phyloP scores from a whole-genome alignment of 2,113 vertebrate genomes.

The Cyanoderma ruficeps region DNA sequence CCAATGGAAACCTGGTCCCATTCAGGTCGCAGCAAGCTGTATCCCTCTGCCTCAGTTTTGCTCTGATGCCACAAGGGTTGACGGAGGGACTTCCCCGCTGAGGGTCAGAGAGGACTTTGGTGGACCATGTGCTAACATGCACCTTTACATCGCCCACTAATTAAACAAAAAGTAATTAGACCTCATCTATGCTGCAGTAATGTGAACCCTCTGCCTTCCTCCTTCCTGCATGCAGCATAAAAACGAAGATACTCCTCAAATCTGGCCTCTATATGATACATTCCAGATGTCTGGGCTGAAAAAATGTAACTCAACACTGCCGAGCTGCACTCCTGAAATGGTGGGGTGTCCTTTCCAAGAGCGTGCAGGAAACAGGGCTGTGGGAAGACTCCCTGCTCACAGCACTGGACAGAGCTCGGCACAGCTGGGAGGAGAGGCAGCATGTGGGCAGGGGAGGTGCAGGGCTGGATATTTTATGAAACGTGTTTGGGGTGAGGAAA shows the following conservation, averaged over 20 bases:
- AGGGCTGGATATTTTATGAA: not conserved
- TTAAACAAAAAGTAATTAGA: not conserved
- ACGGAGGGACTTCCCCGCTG: not conserved
- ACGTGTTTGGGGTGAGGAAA: not conserved
- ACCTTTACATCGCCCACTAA: not conserved
- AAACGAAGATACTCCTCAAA: conserved; percentile 20
- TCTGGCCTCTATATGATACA: not conserved
- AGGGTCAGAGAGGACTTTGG: not conserved
- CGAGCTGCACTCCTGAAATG: not conserved
- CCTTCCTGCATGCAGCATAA: not conserved
- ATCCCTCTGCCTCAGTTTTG: not conserved
- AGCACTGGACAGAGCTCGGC: not conserved
- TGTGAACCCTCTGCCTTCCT: not conserved
- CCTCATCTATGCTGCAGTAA: not conserved
- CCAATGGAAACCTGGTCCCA: not conserved
- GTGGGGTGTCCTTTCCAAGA: not conserved
- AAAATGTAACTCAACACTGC: not conserved
- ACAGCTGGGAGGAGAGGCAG: not conserved
- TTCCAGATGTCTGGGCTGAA: conserved; percentile 42
- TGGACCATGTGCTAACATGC: not conserved
- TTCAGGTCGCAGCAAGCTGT: not conserved
- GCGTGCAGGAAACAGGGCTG: not conserved
- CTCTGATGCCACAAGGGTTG: not conserved
- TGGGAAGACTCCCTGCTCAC: not conserved
- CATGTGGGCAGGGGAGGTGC: not conserved